phyloP scores from a whole-genome alignment of 2,888 invertebrate species.

The Sisyra nigra region DNA sequence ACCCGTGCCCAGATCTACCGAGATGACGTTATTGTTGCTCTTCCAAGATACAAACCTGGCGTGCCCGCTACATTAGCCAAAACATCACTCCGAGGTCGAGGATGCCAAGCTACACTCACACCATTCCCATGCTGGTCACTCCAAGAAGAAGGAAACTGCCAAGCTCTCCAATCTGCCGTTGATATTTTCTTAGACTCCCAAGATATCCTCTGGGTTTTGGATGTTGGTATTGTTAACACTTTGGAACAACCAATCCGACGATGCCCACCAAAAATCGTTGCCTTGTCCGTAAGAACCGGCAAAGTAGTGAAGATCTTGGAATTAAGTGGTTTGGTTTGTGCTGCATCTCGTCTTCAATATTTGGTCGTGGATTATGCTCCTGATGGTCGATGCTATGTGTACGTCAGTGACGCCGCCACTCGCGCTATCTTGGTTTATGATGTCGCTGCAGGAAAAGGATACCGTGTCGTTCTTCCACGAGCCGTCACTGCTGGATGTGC shows the following conservation, averaged over 20 bases:
- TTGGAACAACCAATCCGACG: slow-evolving; percentile 43
- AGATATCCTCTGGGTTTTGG: slow-evolving; percentile 55
- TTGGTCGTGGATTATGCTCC: slow-evolving; percentile 47
- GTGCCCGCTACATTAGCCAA: slow-evolving; percentile 50
- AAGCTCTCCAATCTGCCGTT: slow-evolving; percentile 50
- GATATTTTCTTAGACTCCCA: slow-evolving; percentile 44
- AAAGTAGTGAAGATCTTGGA: slow-evolving; percentile 46
- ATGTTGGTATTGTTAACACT: slow-evolving; percentile 52
- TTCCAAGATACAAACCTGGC: slow-evolving; percentile 36
- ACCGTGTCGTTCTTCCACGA: slow-evolving; percentile 44
- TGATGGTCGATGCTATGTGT: slow-evolving; percentile 42
- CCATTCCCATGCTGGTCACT: slow-evolving; percentile 48
- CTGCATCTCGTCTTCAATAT: slow-evolving; percentile 48
- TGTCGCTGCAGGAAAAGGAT: slow-evolving; percentile 40
- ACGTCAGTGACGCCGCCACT: slow-evolving; percentile 52
- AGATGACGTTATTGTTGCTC: slow-evolving; percentile 35
- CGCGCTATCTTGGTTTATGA: slow-evolving; percentile 52
- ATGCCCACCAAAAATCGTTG: slow-evolving; percentile 53
- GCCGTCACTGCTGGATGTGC: slow-evolving; percentile 32
- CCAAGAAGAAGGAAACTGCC: slow-evolving; percentile 46
- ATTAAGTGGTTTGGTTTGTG: slow-evolving; percentile 37
- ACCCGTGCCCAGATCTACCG: slow-evolving; percentile 39
- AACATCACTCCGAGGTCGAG: slow-evolving; percentile 27
- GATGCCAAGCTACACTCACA: slow-evolving; percentile 30
- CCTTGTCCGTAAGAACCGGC: slow-evolving; percentile 37